Evolutionary conservation across 2,888 invertebrate species (phyloP).

Genomic region (Theodoxus fluviatilis): DNA sequence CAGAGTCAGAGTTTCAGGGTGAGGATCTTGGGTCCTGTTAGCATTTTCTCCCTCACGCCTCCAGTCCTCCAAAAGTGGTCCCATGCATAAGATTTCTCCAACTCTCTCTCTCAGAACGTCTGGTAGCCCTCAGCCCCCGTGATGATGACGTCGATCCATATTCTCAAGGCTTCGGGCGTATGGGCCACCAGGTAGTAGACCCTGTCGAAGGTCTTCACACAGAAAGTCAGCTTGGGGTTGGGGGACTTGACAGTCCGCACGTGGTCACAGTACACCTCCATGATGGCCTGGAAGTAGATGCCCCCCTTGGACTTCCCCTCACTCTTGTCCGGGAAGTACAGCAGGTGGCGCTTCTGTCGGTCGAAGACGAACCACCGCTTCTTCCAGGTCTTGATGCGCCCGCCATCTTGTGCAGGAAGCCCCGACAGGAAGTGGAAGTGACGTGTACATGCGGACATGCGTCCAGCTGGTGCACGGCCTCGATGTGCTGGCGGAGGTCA

Average conservation of each 20-base stretch:
- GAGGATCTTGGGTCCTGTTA: too few species aligned
- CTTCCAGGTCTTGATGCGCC: conserved; percentile 78
- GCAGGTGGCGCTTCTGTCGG: conserved; percentile 79
- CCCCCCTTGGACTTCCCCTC: conserved; percentile 87
- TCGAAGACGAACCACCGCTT: conserved; percentile 97
- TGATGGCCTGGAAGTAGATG: conserved; percentile 79
- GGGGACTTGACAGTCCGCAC: conserved; percentile 90
- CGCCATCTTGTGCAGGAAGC: conserved; percentile 87
- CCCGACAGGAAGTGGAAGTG: conserved; percentile 83
- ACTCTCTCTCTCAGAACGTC: conserved; percentile 70
- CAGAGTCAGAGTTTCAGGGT: too few species aligned
- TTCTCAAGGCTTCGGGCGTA: conserved; percentile 89
- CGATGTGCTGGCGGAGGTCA: conserved; percentile 88
- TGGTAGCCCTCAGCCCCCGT: conserved; percentile 91
- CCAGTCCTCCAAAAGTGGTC: too few species aligned
- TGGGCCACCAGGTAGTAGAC: conserved; percentile 91
- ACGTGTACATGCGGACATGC: conserved; percentile 86
- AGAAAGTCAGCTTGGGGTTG: conserved; percentile 89
- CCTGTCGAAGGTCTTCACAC: conserved; percentile 89
- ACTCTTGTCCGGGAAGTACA: conserved; percentile 89
- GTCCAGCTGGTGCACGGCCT: conserved; percentile 88
- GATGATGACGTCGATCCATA: conserved; percentile 96
- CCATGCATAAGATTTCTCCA: too few species aligned
- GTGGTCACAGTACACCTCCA: conserved; percentile 96
- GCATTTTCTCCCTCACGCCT: too few species aligned